A percentile compares a stretch with the other conserved stretches of the same genome.
Conservation (phyloP, 2,797 vertebrate species). For the Protonibea diacanthus region DNA sequence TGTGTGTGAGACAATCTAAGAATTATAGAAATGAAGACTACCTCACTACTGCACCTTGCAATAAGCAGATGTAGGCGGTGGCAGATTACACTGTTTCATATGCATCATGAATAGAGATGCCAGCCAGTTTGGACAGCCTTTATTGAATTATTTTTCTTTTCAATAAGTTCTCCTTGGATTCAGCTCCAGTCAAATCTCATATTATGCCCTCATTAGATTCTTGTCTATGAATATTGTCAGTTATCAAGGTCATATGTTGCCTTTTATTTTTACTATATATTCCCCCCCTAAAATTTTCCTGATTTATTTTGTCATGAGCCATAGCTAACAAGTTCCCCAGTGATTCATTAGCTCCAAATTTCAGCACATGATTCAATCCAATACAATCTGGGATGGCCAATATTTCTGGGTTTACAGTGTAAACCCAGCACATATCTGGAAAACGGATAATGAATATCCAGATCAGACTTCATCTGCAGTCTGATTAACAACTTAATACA, state of each 20-base stretch:
- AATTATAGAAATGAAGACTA: background rate
- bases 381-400: too few species aligned
- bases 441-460: too few species aligned
- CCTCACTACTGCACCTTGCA: background rate
- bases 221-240: background rate
- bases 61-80: slow-evolving; percentile 5
- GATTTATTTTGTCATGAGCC: background rate
- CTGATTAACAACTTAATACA: too few species aligned
- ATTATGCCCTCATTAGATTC: background rate
- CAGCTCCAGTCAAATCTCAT: background rate
- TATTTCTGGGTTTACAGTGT: too few species aligned
- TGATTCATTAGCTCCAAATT: background rate
- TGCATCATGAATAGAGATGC: slow-evolving; percentile 5
- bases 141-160: slow-evolving; percentile 29
- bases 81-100: slow-evolving; percentile 4
- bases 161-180: slow-evolving; percentile 6
- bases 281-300: background rate
- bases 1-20: background rate
- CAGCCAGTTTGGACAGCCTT: background rate
- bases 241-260: background rate
- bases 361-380: background rate
- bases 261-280: background rate
- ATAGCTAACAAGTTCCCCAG: background rate
- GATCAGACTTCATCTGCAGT: too few species aligned
- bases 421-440: too few species aligned